Conservation (phyloP, 2,797 vertebrate species). For the Darevskia nairensis region DNA sequence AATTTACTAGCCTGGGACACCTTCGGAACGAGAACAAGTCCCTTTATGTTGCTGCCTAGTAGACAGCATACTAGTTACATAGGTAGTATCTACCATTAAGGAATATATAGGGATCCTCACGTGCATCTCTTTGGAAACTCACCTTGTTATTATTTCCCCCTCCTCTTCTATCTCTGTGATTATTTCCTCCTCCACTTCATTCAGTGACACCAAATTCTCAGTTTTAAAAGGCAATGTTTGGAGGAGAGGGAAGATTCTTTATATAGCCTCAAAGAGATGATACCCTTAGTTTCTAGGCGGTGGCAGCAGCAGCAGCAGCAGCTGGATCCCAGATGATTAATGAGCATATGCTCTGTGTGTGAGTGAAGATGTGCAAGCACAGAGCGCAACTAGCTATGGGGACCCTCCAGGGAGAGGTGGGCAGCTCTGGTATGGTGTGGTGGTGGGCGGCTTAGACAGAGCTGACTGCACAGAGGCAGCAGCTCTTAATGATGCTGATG, state of each 20-base stretch:
- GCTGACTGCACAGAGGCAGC: constrained; percentile 32
- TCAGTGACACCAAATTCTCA: background rate
- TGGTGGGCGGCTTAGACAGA: background rate
- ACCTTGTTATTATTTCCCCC: background rate
- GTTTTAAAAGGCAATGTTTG: constrained; percentile 4
- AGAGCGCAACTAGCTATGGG: background rate
- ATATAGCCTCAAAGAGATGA: constrained; percentile 1
- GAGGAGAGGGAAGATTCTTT: constrained; percentile 12
- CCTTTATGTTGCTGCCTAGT: background rate
- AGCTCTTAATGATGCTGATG: constrained; percentile 38
- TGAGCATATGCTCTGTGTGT: constrained; percentile 20
- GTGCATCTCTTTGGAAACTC: background rate
- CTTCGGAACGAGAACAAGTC: background rate
- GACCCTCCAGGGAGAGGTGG: constrained; percentile 44
- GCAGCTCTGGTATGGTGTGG: fast-evolving
- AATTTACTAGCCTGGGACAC: background rate
- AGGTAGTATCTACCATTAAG: fast-evolving
- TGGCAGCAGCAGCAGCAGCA: background rate
- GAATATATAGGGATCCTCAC: background rate
- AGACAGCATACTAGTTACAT: background rate
- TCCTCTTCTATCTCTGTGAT: background rate
- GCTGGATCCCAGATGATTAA: constrained; percentile 47
- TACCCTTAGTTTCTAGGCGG: constrained; percentile 41
- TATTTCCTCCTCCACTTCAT: background rate
- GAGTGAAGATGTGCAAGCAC: constrained; percentile 27